Conservation (phyloP, 2,797 vertebrate genomes). For the Diceros bicornis region DNA sequence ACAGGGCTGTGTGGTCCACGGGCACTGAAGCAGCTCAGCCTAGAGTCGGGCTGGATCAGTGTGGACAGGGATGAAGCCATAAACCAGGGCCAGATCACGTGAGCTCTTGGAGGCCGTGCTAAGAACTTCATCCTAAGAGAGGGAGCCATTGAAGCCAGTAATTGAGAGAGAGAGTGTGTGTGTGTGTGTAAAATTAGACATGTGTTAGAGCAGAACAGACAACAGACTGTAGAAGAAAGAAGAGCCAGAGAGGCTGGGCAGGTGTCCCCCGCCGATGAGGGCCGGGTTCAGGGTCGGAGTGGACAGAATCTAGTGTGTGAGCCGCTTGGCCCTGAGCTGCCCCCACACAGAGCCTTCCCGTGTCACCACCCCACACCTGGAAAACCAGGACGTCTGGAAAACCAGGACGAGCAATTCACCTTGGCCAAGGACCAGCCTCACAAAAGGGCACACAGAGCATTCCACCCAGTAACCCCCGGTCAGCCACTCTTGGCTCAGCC, state of each 20-base stretch:
- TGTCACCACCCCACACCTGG: background rate
- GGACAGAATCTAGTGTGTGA: background rate
- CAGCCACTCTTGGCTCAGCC: background rate
- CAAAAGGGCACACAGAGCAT: background rate
- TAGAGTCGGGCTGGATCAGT: fast-evolving
- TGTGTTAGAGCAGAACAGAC: background rate
- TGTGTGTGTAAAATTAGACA: too few relatives aligned
- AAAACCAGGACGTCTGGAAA: background rate
- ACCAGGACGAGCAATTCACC: background rate
- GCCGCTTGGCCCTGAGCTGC: background rate
- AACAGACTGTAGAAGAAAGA: background rate
- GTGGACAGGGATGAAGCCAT: background rate
- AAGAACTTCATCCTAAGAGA: background rate
- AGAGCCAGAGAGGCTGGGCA: background rate
- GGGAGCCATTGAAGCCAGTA: too few relatives aligned
- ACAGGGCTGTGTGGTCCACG: background rate
- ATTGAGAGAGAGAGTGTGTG: too few relatives aligned
- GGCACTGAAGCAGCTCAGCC: background rate
- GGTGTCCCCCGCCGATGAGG: too few relatives aligned
- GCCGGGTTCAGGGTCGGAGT: background rate
- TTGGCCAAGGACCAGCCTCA: background rate
- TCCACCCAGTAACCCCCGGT: fast-evolving
- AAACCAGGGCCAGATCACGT: background rate
- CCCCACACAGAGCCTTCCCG: background rate
- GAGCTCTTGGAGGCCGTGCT: fast-evolving